Evolutionary conservation across 2,888 invertebrate genomes (phyloP).

Genomic region (Alsophila aescularia): DNA sequence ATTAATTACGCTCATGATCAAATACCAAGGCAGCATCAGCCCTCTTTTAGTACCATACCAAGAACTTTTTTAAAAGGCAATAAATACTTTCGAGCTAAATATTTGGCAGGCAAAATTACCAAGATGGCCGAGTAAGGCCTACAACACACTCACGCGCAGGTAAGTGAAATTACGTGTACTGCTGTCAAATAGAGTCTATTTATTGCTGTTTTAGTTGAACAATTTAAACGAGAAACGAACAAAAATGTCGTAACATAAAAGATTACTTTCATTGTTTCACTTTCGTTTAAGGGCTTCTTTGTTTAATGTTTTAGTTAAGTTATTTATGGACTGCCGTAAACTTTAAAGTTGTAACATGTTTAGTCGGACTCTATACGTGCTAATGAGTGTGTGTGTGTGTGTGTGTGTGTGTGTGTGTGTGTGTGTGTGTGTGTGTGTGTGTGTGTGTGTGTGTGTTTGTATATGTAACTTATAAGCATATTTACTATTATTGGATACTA

Average conservation of each 20-base stretch:
- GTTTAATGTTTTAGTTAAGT: constrained; percentile 13
- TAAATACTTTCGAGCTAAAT: constrained; percentile 46
- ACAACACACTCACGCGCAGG: constrained; percentile 69
- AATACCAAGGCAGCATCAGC: too few relatives aligned
- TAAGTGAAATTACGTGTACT: constrained; percentile 80
- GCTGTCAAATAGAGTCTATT: constrained; percentile 74
- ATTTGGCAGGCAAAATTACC: constrained; percentile 59
- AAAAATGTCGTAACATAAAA: constrained; percentile 50
- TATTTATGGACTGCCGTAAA: constrained; percentile 12
- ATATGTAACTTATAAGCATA: too few relatives aligned
- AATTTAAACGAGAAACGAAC: constrained; percentile 59
- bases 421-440: too few relatives aligned
- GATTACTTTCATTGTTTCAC: constrained; percentile 39
- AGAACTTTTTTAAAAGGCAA: constrained; percentile 28
- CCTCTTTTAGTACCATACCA: background rate
- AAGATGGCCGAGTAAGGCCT: constrained; percentile 39
- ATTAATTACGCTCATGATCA: too few relatives aligned
- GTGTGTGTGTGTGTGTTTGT: too few relatives aligned
- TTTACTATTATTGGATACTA: too few relatives aligned
- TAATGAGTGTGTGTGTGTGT: too few relatives aligned
- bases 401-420: too few relatives aligned
- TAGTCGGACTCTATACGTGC: too few relatives aligned
- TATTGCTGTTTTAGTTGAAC: constrained; percentile 62
- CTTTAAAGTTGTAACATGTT: background rate
- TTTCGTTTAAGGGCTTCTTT: constrained; percentile 31